Evolutionary conservation across 2,113 vertebrate genomes (phyloP).

Genomic region (Alces alces): DNA sequence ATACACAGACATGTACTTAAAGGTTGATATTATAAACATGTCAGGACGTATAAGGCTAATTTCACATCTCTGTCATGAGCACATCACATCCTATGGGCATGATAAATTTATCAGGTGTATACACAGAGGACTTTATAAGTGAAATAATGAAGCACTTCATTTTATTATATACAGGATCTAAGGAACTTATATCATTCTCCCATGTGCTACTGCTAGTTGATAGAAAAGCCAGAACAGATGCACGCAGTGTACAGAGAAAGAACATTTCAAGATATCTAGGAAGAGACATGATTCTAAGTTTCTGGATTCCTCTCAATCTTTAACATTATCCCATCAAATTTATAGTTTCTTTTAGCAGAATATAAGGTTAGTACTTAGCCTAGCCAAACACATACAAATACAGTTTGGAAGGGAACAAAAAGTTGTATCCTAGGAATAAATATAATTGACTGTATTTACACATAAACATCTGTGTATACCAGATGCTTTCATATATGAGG

Average conservation of each 20-base stretch:
- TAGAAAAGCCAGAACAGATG: neutral
- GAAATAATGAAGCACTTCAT: slow-evolving; percentile 36
- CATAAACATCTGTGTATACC: neutral
- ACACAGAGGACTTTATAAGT: neutral
- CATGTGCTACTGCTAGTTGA: neutral
- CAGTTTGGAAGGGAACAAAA: neutral
- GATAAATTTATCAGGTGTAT: slow-evolving; percentile 33
- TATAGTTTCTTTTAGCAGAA: neutral
- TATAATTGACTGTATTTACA: neutral
- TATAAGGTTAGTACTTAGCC: neutral
- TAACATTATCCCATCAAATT: neutral
- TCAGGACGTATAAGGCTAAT: slow-evolving; percentile 2
- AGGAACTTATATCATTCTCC: neutral
- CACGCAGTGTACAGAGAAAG: neutral
- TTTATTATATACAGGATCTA: neutral
- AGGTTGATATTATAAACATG: slow-evolving; percentile 9
- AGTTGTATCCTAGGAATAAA: neutral
- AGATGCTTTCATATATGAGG: neutral
- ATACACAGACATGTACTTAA: slow-evolving; percentile 1
- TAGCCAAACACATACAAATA: neutral
- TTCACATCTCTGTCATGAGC: neutral
- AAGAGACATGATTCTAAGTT: neutral
- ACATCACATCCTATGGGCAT: neutral
- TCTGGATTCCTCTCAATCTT: neutral
- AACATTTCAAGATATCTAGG: neutral